Conservation (phyloP, 2,113 vertebrate genomes). For the Pagrus major region DNA sequence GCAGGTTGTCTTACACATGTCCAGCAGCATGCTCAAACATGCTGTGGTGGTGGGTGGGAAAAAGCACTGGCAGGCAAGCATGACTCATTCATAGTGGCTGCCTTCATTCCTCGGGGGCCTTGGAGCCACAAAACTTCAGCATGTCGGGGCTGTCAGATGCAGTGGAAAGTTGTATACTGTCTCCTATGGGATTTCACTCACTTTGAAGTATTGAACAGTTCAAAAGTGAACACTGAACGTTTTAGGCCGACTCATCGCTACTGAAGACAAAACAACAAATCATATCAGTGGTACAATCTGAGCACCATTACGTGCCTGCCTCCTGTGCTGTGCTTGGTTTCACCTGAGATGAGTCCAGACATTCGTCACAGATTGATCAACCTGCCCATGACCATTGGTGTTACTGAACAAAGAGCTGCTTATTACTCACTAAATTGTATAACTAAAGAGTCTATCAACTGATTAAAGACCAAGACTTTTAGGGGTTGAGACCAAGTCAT, state of each 20-base stretch:
- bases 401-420: not conserved
- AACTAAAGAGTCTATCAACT: too few relatives aligned
- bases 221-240: not conserved
- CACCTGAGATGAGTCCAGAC: slow-evolving; percentile 16
- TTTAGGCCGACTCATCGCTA: slow-evolving; percentile 14
- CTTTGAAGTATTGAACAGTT: not conserved
- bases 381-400: not conserved
- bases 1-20: slow-evolving; percentile 34
- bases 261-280: slow-evolving; percentile 35
- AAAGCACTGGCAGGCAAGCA: slow-evolving; percentile 14
- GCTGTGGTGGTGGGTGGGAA: slow-evolving; percentile 39
- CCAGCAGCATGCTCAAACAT: slow-evolving; percentile 51
- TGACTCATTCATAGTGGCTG: slow-evolving; percentile 58
- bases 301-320: not conserved
- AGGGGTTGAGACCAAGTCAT: too few relatives aligned
- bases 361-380: slow-evolving; percentile 14
- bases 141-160: not conserved
- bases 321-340: slow-evolving; percentile 25
- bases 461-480: too few relatives aligned
- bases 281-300: slow-evolving; percentile 41
- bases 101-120: slow-evolving; percentile 31
- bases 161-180: fast-evolving
- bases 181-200: slow-evolving; percentile 2
- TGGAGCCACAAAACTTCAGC: not conserved
- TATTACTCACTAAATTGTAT: not conserved